Base-by-base conservation (phyloP, 2,888 invertebrate species). In the Bellardia pandia region DNA sequence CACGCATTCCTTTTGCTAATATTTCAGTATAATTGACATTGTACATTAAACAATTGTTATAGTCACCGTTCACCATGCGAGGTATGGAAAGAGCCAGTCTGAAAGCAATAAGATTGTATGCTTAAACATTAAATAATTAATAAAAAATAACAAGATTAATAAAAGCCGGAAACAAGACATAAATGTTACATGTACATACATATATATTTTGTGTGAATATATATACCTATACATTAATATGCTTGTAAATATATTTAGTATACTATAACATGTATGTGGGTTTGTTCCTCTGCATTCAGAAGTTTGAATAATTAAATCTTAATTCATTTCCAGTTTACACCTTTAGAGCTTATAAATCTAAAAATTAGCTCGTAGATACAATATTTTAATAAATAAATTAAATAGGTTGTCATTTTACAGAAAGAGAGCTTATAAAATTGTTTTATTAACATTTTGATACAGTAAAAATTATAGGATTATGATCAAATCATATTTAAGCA, bases 61-160 rank as follows among this genome's bases (percentile, higher is more conserved):
- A 95, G 0, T 95, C 95, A 2, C 94, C 93, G 7, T 94, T 94
- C 62, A 33, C 66, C 78, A 95, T 94, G 83, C 89, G 94, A 0
- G 97, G 97, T 90, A 97, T 97, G 3, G 97, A 96, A 86, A 97
- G 93, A 0, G 95, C 95, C 90, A 96, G 94, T 93, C 97, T 97
- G 72, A 48, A 86, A 64, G 95, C 7, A 94, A 94, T 89, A 62
- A 91, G 51, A 16, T 76, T 53, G 56, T 16, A 42, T 40, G 30
- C 9, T 58, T 42, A 16, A 58, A 33, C 33, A 58, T 56, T 40
- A 9, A 33, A 42, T 58, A 58, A 76, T 62, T 68, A 16, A 51
- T 42, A 60, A 76, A 51, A 48, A 51, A 48, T 33, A 75, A 56
- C 53, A 62, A 76, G 40, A 72, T 53, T 74, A 62, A 51, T 14